Percentiles rank a stretch among this genome's conserved stretches.
Evolutionary conservation across 2,888 invertebrate species (phyloP).

Genomic region (Adelognathus sp.): DNA sequence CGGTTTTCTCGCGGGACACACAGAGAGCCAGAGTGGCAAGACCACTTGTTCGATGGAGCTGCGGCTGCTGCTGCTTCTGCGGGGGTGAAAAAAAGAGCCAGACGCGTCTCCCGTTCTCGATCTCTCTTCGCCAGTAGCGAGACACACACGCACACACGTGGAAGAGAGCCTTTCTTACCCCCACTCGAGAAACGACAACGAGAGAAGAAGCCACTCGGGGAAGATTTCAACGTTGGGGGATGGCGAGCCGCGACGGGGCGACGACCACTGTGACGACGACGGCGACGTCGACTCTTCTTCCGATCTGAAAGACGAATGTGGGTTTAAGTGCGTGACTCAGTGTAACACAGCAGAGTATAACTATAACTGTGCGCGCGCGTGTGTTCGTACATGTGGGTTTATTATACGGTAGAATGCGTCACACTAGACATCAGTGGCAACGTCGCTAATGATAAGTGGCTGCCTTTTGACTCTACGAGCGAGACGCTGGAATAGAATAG

Average conservation of each 20-base stretch:
- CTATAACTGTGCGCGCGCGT: neutral
- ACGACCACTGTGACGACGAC: constrained; percentile 35
- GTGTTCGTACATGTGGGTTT: neutral
- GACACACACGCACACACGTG: neutral
- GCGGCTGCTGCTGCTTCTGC: neutral
- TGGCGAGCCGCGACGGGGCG: constrained; percentile 19
- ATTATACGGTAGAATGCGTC: constrained; percentile 6
- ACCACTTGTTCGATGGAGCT: neutral
- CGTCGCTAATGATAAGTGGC: constrained; percentile 37
- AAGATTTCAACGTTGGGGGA: constrained; percentile 30
- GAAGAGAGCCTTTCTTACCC: neutral
- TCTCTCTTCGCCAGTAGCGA: constrained; percentile 6
- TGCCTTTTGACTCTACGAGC: neutral
- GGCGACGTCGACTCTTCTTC: constrained; percentile 22
- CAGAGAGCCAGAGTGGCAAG: too few relatives aligned
- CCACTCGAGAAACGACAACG: constrained; percentile 50
- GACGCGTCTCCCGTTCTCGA: constrained; percentile 28
- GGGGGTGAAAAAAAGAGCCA: constrained; percentile 8
- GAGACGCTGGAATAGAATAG: neutral
- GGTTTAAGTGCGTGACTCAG: constrained; percentile 54
- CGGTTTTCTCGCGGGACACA: neutral
- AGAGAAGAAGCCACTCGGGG: constrained; percentile 40
- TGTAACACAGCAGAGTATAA: neutral
- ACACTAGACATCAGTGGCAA: constrained; percentile 19
- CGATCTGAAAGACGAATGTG: constrained; percentile 54